Evolutionary conservation across 2,113 vertebrate species (phyloP), one percentile per base, ranked within the genome.

Genomic region (Phrynosoma blainvillii): DNA sequence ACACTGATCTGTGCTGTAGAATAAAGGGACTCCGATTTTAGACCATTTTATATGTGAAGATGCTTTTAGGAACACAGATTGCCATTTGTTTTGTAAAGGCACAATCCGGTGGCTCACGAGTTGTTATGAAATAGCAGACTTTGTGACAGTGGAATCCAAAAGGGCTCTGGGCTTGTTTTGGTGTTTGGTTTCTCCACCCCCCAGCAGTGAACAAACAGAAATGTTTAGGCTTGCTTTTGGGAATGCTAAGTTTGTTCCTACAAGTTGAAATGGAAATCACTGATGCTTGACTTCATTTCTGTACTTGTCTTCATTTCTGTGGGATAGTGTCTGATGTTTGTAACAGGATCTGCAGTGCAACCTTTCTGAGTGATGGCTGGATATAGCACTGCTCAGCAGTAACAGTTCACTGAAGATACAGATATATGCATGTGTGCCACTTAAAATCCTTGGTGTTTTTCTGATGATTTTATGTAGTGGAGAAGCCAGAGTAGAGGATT

Each of bases 181-280:
- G 18, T 16, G 3, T 12, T 62, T 62, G 13, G 3, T 62, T 62
- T 11, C 25, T 52, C 12, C 42, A 27, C n/a, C n/a, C 56, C n/a
- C 65, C 54, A 84, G 13, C 78, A 11, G 20, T 76, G 5, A 30
- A 54, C 40, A 66, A 32, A 77, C 87, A 32, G 27, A 84, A 87
- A 82, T 85, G 76, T 86, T 73, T 32, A 21, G 62, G 59, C 84
- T 85, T 87, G 54, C 84, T 42, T 86, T 27, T 82, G 30, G n/a
- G 83, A 79, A 79, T 82, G 32, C 89, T 84, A 93, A 92, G 91
- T 94, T 93, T 86, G 84, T 88, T 74, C 85, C 13, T 27, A 5
- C 76, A 95, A 96, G 96, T 96, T 96, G 74, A 73, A 88, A 84
- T 85, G 59, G 84, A 3, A 65, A 87, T 0, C n/a, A 71, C 11